phyloP scores from a whole-genome alignment of 1,140 invertebrate species.

The Lanistes nyassanus region DNA sequence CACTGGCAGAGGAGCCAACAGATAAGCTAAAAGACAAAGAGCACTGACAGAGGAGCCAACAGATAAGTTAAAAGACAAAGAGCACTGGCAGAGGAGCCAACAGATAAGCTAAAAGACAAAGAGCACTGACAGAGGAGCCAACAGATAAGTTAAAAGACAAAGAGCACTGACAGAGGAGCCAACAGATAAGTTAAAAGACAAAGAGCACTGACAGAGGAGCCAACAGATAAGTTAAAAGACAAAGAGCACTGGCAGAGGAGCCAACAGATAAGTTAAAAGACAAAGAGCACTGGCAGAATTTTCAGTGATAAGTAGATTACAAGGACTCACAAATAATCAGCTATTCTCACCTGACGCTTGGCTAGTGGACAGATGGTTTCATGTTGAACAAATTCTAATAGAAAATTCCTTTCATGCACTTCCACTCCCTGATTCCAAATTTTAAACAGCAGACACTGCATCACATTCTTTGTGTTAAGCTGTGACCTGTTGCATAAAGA shows the following conservation, averaged over 20 bases:
- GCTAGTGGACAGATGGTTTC: not conserved
- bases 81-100: no score
- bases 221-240: not conserved
- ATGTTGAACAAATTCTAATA: slow-evolving; percentile 10
- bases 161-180: not conserved
- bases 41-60: no score
- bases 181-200: not conserved
- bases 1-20: no score
- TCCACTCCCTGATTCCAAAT: not conserved
- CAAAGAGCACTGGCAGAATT: no score
- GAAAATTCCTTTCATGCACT: not conserved
- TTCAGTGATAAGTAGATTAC: not conserved
- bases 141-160: no score
- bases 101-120: no score
- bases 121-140: no score
- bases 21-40: no score
- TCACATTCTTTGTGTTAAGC: no score
- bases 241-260: not conserved
- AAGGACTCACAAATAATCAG: not conserved
- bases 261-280: not conserved
- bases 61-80: no score
- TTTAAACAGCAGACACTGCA: no score
- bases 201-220: not conserved
- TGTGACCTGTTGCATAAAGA: no score
- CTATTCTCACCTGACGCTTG: not conserved